phyloP scores from a whole-genome alignment of 2,888 invertebrate genomes.

The Diarsia mendica region DNA sequence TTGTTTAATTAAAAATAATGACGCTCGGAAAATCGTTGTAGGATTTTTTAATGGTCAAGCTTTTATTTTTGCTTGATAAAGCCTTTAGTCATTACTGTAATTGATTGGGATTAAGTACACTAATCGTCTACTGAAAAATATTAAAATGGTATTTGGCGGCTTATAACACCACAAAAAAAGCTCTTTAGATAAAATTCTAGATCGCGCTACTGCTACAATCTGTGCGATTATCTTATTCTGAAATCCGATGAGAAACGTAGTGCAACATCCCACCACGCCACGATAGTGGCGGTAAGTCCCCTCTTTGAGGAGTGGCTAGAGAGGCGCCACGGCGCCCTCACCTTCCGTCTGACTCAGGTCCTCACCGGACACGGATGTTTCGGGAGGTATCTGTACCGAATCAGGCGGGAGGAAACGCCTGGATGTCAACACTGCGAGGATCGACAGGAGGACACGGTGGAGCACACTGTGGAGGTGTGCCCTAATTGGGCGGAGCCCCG shows the following conservation, averaged over 20 bases:
- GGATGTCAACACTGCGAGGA: too few relatives aligned
- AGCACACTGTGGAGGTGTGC: too few relatives aligned
- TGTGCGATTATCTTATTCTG: not conserved
- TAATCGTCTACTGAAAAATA: not conserved
- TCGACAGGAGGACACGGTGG: too few relatives aligned
- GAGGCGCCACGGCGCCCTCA: too few relatives aligned
- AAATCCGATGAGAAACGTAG: not conserved
- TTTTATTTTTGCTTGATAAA: slow-evolving; percentile 16
- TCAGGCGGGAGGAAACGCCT: too few relatives aligned
- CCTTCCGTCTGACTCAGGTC: too few relatives aligned
- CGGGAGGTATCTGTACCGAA: too few relatives aligned
- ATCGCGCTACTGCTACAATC: not conserved
- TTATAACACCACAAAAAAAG: not conserved
- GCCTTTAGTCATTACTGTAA: not conserved
- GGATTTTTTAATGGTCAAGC: slow-evolving; percentile 20
- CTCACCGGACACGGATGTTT: too few relatives aligned
- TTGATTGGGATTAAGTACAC: not conserved
- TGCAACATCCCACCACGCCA: not conserved
- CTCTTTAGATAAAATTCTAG: not conserved
- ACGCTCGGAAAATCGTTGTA: slow-evolving; percentile 40
- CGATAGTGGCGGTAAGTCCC: too few relatives aligned
- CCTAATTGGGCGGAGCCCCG: too few relatives aligned
- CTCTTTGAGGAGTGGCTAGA: too few relatives aligned
- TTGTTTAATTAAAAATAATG: slow-evolving; percentile 78
- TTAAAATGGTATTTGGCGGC: not conserved